phyloP scores from a whole-genome alignment of 1,140 invertebrate genomes.

The Radopholus similis region DNA sequence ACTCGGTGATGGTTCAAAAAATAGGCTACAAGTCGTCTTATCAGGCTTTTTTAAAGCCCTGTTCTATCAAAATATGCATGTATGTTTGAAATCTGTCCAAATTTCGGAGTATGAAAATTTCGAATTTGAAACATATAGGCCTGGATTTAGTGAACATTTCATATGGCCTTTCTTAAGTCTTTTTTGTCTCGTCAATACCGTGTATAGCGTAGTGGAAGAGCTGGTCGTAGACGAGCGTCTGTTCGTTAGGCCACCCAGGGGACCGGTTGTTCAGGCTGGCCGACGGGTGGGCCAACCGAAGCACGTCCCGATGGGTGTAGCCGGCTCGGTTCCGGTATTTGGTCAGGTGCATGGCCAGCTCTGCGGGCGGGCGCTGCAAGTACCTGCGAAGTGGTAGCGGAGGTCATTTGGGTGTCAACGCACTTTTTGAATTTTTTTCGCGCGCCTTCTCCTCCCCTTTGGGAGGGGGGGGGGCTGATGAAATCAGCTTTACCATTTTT shows the following conservation, averaged over 20 bases:
- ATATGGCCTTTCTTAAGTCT: too few species aligned
- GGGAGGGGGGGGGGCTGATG: neutral
- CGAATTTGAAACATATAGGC: too few species aligned
- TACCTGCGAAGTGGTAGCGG: slow-evolving; percentile 64
- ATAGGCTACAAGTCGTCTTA: too few species aligned
- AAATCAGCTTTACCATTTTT: neutral
- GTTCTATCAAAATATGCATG: too few species aligned
- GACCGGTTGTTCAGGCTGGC: slow-evolving; percentile 34
- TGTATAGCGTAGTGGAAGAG: slow-evolving; percentile 51
- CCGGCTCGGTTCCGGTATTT: slow-evolving; percentile 67
- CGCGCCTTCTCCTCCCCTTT: too few species aligned
- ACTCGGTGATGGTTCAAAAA: too few species aligned
- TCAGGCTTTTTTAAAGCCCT: too few species aligned
- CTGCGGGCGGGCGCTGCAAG: slow-evolving; percentile 64
- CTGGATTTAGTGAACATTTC: too few species aligned
- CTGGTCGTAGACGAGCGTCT: slow-evolving; percentile 45
- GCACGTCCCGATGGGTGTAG: slow-evolving; percentile 70
- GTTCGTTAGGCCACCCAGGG: neutral
- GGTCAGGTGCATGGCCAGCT: slow-evolving; percentile 68
- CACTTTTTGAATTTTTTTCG: neutral
- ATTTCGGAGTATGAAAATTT: too few species aligned
- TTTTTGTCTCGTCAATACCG: too few species aligned
- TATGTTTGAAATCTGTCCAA: too few species aligned
- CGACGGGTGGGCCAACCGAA: slow-evolving; percentile 67
- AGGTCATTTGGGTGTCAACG: neutral